phyloP scores from a whole-genome alignment of 1,140 invertebrate genomes.

The Araneus ventricosus region DNA sequence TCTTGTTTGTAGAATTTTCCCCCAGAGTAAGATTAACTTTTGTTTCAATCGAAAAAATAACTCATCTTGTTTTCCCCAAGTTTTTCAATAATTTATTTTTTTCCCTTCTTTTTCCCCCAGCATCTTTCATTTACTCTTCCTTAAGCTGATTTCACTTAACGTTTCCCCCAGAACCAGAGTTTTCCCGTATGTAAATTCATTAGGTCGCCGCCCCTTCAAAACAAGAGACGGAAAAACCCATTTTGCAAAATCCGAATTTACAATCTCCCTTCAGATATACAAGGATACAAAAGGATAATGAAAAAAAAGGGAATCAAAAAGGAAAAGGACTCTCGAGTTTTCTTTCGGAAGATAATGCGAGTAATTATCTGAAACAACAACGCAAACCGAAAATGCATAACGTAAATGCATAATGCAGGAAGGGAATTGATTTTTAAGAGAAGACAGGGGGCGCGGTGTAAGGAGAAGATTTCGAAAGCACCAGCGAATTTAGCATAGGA shows the following conservation, averaged over 20 bases:
- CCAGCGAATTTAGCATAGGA: conserved; percentile 1
- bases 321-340: conserved; percentile 6
- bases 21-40: conserved; percentile 29
- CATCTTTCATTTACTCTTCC: conserved; percentile 29
- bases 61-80: conserved; percentile 23
- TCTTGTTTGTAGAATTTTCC: conserved; percentile 11
- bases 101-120: background rate
- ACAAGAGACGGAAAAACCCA: conserved; percentile 11
- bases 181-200: conserved; percentile 48
- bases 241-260: conserved; percentile 51
- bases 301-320: background rate
- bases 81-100: conserved; percentile 27
- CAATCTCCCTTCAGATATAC: background rate
- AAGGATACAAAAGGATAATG: conserved; percentile 36
- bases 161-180: background rate
- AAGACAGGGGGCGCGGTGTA: background rate
- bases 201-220: conserved; percentile 3
- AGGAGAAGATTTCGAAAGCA: background rate
- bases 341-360: conserved; percentile 42
- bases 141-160: conserved; percentile 54
- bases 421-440: conserved; percentile 36
- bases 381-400: conserved; percentile 36
- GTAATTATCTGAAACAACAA: conserved; percentile 44
- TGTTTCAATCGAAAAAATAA: conserved; percentile 41
- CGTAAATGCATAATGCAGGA: conserved; percentile 33